Conservation (phyloP, 1,140 invertebrate genomes). For the Cylas formicarius region DNA sequence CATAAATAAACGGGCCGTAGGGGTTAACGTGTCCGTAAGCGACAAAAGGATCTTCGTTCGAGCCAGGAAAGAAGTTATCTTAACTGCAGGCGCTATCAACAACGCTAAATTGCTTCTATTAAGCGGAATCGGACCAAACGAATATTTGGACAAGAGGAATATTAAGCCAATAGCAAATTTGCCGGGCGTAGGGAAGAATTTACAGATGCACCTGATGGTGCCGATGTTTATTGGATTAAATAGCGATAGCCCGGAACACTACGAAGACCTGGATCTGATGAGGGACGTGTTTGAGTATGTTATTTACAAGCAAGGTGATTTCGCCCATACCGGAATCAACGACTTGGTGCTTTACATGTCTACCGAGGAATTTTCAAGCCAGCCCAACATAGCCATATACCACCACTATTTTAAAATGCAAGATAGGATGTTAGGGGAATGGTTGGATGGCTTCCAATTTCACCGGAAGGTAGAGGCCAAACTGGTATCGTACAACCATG, state of each 20-base stretch:
- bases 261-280: slow-evolving; percentile 19
- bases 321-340: slow-evolving; percentile 21
- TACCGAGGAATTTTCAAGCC: slow-evolving; percentile 12
- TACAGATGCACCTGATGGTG: slow-evolving; percentile 45
- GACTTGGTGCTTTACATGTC: slow-evolving; percentile 21
- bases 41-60: slow-evolving; percentile 32
- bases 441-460: slow-evolving; percentile 14
- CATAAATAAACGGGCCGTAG: slow-evolving; percentile 31
- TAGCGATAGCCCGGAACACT: slow-evolving; percentile 9
- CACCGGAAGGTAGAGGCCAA: slow-evolving; percentile 9
- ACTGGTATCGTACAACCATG: slow-evolving; percentile 15
- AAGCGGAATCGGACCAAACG: slow-evolving; percentile 66
- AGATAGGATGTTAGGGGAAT: slow-evolving; percentile 18
- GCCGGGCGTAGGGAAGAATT: slow-evolving; percentile 48
- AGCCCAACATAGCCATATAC: slow-evolving; percentile 20
- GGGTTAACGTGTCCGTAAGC: slow-evolving; percentile 44
- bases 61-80: slow-evolving; percentile 58
- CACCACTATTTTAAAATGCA: slow-evolving; percentile 25
- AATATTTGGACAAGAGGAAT: slow-evolving; percentile 43
- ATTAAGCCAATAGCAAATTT: slow-evolving; percentile 43
- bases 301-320: slow-evolving; percentile 21
- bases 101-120: slow-evolving; percentile 72
- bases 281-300: slow-evolving; percentile 25
- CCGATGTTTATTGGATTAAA: slow-evolving; percentile 22
- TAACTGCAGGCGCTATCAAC: slow-evolving; percentile 67